Evolutionary conservation across 2,797 vertebrate species (phyloP), one percentile per base, ranked within the genome.

Genomic region (Coluber constrictor): DNA sequence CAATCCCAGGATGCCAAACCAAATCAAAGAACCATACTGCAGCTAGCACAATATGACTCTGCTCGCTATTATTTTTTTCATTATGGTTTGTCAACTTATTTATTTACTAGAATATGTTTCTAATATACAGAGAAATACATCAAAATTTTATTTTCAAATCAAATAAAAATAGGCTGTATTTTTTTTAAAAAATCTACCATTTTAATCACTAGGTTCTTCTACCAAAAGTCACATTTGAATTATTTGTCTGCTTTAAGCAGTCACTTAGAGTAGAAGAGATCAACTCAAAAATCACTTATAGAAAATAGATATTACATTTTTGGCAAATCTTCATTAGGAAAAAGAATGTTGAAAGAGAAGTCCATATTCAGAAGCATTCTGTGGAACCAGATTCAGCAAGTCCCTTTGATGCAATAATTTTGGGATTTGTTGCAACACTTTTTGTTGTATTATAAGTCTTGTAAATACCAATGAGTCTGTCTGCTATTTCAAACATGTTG

Each of bases 401-500:
- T 93, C 98, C 98, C 94, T 98, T 98, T 16, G 98, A 96, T 89
- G 98, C 97, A 11, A 99, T 99, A 59, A 98, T 95, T 96, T 99
- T 99, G 61, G 99, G 99, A 96, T 99, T 99, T 94, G 98, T 98
- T 10, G 97, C 98, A 95, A 99, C 98, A 0, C 98, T 99, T 96
- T 99, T 99, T 0, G 99, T 99, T 96, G 98, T 99, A 95, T 99
- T 99, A 95, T 98, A 97, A 0, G 99, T 99, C 96, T 99, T 99
- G 94, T 98, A 99, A 96, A 99, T 99, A 83, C 99, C 99, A 51
- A 99, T 98, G 79, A 99, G 98, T 47, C 99, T 98, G 92, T 99
- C 99, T 0, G 99, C 98, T 4, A 99, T 99, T 97, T 99, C 99
- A 91, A 99, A 99, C 99, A 99, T 99, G 98, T 99, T 99, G 98